Conservation (phyloP, 2,797 vertebrate genomes). For the Lateolabrax maculatus region DNA sequence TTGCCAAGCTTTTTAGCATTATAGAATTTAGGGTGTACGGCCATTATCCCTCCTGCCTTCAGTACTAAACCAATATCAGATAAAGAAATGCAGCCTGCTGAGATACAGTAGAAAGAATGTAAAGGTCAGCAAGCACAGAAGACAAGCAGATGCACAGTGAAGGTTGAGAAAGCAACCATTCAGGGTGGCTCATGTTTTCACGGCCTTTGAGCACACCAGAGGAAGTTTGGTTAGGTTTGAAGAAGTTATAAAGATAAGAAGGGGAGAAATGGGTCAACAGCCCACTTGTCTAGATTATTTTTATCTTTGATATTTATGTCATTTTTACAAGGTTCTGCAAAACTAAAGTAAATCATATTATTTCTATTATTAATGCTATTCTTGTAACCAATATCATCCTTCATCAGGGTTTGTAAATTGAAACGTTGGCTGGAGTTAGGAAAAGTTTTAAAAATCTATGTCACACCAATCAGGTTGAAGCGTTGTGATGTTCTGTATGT, state of each 20-base stretch:
- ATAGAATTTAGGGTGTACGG: background rate
- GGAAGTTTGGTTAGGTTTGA: background rate
- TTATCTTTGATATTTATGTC: background rate
- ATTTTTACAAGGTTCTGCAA: background rate
- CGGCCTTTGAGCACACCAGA: background rate
- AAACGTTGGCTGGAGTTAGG: background rate
- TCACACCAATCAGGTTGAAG: background rate
- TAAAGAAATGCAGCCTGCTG: background rate
- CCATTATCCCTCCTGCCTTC: background rate
- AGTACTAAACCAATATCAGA: background rate
- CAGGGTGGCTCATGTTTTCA: background rate
- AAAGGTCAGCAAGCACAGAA: background rate
- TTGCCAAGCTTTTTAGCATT: background rate
- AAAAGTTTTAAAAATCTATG: background rate
- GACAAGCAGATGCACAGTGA: background rate
- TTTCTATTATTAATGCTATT: background rate
- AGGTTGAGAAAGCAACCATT: background rate
- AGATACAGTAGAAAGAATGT: background rate
- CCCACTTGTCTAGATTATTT: background rate
- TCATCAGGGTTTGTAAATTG: background rate
- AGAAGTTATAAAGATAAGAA: background rate
- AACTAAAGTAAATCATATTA: background rate
- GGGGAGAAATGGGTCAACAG: background rate
- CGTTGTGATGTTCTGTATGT: background rate
- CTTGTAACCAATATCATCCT: background rate